Evolutionary conservation across 2,797 vertebrate species (phyloP), one percentile per base, ranked within the genome.

Genomic region (Lepilemur ruficaudatus): DNA sequence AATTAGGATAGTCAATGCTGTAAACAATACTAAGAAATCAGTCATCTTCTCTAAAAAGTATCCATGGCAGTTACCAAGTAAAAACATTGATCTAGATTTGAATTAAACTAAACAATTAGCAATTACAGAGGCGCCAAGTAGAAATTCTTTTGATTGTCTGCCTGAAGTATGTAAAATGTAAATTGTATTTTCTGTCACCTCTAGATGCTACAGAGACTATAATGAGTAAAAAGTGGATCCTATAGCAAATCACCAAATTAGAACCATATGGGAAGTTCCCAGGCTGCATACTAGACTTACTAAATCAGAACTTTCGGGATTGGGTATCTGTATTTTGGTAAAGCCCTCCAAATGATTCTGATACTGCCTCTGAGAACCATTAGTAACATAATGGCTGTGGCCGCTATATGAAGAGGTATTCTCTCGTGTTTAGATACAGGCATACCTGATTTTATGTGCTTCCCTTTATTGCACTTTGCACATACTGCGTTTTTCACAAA

Each of bases 21-120:
- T 81, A 89, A 72, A 57, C 41, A 59, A 70, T 79, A 79, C 55
- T 93, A 89, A 89, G 73, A 96, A 96, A 94, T 89, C 65, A 10
- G 52, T 65, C 32, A 1, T 94, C 79, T 41, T 28, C n/a, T 92
- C 38, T 70, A 57, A 69, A 78, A 87, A 80, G 22, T 75, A 92
- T 93, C 30, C 43, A 61, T 70, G 65, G n/a, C 38, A 57, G 4
- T 89, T 78, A 72, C 69, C 28, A 41, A 55, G 41, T 48, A 81
- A 78, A 67, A 11, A 63, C 65, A 89, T 23, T 93, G 48, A 88
- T 90, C 67, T 85, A 93, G 41, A 69, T 75, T 94, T 85, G 50
- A 72, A 57, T 50, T 92, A 88, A 61, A 28, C 48, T 91, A 57
- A 89, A 73, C 10, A 86, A 52, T 94, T 75, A 70, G 59, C 61